Evolutionary conservation across 1,140 invertebrate genomes (phyloP).

Genomic region (Macrobrachium nipponense): DNA sequence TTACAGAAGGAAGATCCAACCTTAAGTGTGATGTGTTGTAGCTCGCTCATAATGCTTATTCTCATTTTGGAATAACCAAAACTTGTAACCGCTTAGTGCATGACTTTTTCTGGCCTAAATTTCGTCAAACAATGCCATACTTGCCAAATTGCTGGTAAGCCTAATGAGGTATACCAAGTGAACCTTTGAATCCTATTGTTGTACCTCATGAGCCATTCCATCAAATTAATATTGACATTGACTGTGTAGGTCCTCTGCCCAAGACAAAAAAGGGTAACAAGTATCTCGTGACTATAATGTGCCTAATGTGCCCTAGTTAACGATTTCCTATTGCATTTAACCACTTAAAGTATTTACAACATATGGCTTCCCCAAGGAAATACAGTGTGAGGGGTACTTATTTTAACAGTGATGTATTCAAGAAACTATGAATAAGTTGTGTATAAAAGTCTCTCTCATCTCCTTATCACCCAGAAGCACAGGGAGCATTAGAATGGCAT

Average conservation of each 20-base stretch:
- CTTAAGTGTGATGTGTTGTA: too few relatives aligned
- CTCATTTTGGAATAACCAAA: too few relatives aligned
- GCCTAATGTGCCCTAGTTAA: too few relatives aligned
- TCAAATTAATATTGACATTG: neutral
- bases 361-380: neutral
- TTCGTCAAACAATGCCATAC: neutral
- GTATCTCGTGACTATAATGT: neutral
- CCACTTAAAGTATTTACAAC: neutral
- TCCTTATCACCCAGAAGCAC: neutral
- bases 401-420: too few relatives aligned
- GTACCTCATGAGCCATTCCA: too few relatives aligned
- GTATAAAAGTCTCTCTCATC: neutral
- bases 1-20: too few relatives aligned
- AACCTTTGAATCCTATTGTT: neutral
- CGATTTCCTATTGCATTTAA: neutral
- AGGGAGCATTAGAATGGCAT: too few relatives aligned
- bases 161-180: neutral
- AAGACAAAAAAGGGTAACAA: neutral
- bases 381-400: too few relatives aligned
- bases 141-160: constrained; percentile 2
- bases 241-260: neutral
- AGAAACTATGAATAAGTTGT: neutral
- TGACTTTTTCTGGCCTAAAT: neutral
- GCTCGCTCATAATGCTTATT: neutral
- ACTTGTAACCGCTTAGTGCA: too few relatives aligned